Evolutionary conservation across 1,140 invertebrate species (phyloP), one percentile per base, ranked within the genome.

Genomic region (Helicoverpa armigera): DNA sequence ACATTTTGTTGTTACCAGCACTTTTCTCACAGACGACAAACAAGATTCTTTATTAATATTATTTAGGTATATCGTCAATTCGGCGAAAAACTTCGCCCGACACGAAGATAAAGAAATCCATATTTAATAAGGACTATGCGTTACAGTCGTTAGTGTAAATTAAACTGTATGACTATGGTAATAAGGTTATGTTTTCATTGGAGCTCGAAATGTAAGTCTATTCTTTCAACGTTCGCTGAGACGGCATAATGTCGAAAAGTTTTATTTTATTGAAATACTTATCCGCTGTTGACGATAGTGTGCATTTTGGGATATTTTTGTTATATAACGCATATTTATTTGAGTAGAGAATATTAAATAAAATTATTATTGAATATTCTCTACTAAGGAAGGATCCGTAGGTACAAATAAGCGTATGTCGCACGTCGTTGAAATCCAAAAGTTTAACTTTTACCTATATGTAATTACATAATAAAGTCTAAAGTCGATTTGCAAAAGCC

Each of bases 201-300:
- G 2, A 7, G 12, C 14, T 10, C 2, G 18, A 13, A 12, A 11
- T 18, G 12, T 12, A 60, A 11, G 23, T 11, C 2, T n/a, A n/a
- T 14, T 16, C 35, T 65, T 43, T 13, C 61, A n/a, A 43, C 35
- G 31, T 16, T 65, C 29, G 60, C 31, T 16, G 61, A n/a, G 31
- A 16, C 61, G 31, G 58, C 10, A 23, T 65, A 43, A 65, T 13
- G 31, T 65, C 13, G 61, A 23, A 65, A 65, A 65, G 29, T 65
- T 65, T 65, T 65, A 43, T 43, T 65, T 65, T 65, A 65, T 65
- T 65, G 61, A 65, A 65, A 65, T 65, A 65, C 61, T 65, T 65
- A 65, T 65, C 31, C 23, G 3, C 29, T 31, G 23, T 65, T 65
- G 5, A 13, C 14, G 3, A 23, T 18, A 60, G 61, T 43, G 35